Evolutionary conservation across 2,888 invertebrate genomes (phyloP).

Genomic region (Apeira syringaria): DNA sequence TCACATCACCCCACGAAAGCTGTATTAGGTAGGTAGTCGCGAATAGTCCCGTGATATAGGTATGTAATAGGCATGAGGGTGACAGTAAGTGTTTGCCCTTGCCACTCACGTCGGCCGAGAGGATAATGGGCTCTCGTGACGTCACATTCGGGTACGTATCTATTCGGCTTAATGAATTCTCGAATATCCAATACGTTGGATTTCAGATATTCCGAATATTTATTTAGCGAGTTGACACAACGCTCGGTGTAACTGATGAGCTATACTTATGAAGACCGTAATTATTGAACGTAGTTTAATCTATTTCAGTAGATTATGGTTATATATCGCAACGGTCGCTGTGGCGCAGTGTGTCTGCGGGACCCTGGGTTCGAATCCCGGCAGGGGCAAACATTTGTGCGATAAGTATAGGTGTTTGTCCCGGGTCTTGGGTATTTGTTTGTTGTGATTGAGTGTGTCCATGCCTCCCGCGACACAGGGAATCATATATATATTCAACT

Average conservation of each 20-base stretch:
- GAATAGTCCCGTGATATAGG: slow-evolving; percentile 11
- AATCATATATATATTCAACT: too few species aligned
- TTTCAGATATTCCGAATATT: slow-evolving; percentile 26
- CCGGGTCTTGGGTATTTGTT: too few species aligned
- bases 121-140: slow-evolving; percentile 66
- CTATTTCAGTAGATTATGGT: too few species aligned
- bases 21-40: background rate
- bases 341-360: too few species aligned
- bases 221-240: slow-evolving; percentile 13
- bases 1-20: background rate
- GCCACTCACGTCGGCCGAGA: slow-evolving; percentile 61
- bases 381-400: too few species aligned
- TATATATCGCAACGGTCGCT: too few species aligned
- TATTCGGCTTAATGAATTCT: slow-evolving; percentile 61
- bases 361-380: too few species aligned
- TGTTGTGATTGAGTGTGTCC: too few species aligned
- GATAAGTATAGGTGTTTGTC: too few species aligned
- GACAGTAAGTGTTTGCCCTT: slow-evolving; percentile 66
- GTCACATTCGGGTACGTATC: slow-evolving; percentile 40
- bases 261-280: too few species aligned
- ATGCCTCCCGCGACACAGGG: too few species aligned
- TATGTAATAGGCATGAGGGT: slow-evolving; percentile 33
- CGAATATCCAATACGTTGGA: slow-evolving; percentile 45
- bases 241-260: background rate
- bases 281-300: too few species aligned